A percentile compares a stretch with the other conserved stretches of the same genome.
These are phyloP conservation scores for Steatornis caripensis DNA, from an alignment of 2,113 vertebrate genomes.

Conservation along the genomic window DNA sequence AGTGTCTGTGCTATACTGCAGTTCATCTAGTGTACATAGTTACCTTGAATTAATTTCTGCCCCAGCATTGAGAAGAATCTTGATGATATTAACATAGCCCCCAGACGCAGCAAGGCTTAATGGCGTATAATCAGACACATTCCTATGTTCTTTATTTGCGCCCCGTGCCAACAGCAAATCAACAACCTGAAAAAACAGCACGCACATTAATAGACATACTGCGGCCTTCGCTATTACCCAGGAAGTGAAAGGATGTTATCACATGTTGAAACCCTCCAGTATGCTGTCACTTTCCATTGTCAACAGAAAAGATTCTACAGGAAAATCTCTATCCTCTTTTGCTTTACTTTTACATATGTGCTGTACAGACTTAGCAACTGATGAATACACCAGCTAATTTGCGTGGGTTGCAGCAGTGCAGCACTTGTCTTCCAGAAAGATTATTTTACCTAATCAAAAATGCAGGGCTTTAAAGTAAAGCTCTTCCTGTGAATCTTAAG, in stretches of 20 bases:
- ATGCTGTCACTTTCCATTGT: not conserved
- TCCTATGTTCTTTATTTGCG: slow-evolving; percentile 98
- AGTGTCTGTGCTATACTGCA: not conserved
- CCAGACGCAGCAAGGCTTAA: slow-evolving; percentile 97
- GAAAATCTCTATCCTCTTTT: not conserved
- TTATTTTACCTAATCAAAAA: not conserved
- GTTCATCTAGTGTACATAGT: not conserved
- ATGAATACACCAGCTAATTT: not conserved
- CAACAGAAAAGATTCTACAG: not conserved
- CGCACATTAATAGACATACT: not conserved
- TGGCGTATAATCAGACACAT: slow-evolving; percentile 98
- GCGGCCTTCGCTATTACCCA: not conserved
- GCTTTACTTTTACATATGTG: not conserved
- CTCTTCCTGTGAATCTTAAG: not conserved
- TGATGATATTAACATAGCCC: slow-evolving; percentile 99
- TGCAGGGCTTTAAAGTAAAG: not conserved
- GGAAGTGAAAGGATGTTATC: not conserved
- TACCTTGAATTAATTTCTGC: slow-evolving; percentile 99
- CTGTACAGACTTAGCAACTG: not conserved
- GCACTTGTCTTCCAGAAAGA: not conserved
- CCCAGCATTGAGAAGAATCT: slow-evolving; percentile 96
- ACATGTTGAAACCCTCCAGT: not conserved
- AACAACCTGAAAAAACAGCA: slow-evolving; percentile 82
- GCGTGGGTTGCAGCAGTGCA: not conserved
- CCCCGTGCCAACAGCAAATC: slow-evolving; percentile 94